These are phyloP conservation scores for Myzus persicae DNA, from an alignment of 1,140 invertebrate species.

Conservation along the genomic window DNA sequence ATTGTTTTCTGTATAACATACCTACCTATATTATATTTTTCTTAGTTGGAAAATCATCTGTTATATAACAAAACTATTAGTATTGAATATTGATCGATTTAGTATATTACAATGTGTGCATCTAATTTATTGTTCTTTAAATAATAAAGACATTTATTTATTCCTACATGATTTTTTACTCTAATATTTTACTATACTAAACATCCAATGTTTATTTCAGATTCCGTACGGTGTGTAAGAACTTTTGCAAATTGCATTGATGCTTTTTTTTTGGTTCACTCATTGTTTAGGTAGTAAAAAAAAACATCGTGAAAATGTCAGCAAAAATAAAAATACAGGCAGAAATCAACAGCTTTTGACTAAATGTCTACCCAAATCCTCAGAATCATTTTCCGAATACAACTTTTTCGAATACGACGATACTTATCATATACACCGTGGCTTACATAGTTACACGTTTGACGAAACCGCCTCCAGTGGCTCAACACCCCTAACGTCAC, in stretches of 20 bases:
- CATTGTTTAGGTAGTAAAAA: background rate
- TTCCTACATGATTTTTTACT: background rate
- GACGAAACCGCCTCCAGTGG: background rate
- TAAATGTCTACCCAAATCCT: background rate
- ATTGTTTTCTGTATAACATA: background rate
- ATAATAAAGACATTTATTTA: slow-evolving; percentile 35
- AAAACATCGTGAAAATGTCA: background rate
- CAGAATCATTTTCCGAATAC: background rate
- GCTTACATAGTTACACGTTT: background rate
- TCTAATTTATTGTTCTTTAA: slow-evolving; percentile 18
- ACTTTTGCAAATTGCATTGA: background rate
- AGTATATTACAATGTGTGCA: slow-evolving; percentile 14
- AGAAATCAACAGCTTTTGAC: background rate
- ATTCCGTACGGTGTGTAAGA: background rate
- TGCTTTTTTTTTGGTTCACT: background rate
- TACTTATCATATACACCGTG: background rate
- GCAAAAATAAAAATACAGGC: background rate
- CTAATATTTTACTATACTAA: background rate
- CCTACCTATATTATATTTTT: background rate
- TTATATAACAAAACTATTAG: slow-evolving; percentile 20
- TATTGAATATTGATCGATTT: slow-evolving; percentile 1
- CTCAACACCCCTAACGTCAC: background rate
- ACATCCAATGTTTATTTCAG: background rate
- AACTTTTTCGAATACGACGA: no score
- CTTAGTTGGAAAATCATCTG: no score